Base-by-base conservation (phyloP, 1,140 invertebrate genomes). In the Onthophagus taurus region DNA sequence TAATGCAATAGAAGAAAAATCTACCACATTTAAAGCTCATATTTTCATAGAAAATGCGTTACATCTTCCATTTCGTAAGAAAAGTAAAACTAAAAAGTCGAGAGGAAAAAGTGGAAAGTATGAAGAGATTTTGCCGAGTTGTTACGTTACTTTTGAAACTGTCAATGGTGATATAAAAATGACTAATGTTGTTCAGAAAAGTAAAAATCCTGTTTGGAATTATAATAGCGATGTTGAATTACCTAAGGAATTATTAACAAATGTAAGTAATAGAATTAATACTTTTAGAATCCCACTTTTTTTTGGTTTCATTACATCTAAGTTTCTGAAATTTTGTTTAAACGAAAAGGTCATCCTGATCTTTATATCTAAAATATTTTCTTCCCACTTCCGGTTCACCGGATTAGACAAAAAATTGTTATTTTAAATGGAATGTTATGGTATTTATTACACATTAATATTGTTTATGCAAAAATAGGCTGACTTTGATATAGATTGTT, bases 91-190 rank as follows among this genome's bases (percentile, higher is more conserved):
- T 13, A 57, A 55, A 42, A 51, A 52, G 34, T 31, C 45, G 14
- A 55, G 57, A 51, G 46, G 45, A 3, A 61, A 58, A 42, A 31
- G 24, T 13, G 31, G 26, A 3, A 55, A 55, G 41, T 44, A 38
- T 5, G 49, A 58, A 14, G 58, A 61, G 31, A 49, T 55, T 23
- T 37, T 58, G 21, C 76, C 75, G 5, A 72, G 68, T 51, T 72
- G 73, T 23, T 78, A 77, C 50, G 75, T 77, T 12, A 75, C 72
- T 35, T 77, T 77, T 54, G 72, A 78, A 59, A 57, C 61, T 31
- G 18, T 50, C 18, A 46, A 57, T 19, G 45, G 49, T 21, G 47
- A 55, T 9, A 56, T 63, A 30, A 64, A 68, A 55, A 63, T 67
- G n/a, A 76, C 75, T 5, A 65, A 67, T 49, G 57, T 77, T 39